A percentile compares a stretch with the other conserved stretches of the same genome.
phyloP scores from a whole-genome alignment of 2,113 vertebrate genomes.

The Dicentrarchus labrax region DNA sequence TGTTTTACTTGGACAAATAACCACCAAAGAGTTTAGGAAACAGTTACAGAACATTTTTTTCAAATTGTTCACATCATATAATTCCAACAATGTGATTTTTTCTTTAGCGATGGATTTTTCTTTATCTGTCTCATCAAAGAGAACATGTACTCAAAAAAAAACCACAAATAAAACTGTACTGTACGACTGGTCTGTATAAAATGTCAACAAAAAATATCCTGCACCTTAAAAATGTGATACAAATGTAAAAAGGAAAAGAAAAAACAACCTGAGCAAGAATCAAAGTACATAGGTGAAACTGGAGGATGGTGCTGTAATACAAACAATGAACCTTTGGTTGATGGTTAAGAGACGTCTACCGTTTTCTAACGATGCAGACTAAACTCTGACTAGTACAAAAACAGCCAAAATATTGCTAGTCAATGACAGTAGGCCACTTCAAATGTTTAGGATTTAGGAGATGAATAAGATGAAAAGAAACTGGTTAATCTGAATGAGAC shows the following conservation, averaged over 20 bases:
- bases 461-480: background rate
- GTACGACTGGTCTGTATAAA: constrained; percentile 23
- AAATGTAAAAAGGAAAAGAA: constrained; percentile 10
- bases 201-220: constrained; percentile 18
- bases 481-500: constrained; percentile 22
- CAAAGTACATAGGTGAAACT: constrained; percentile 11
- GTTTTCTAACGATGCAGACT: background rate
- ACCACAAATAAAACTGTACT: background rate
- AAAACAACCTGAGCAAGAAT: constrained; percentile 61
- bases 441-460: constrained; percentile 10
- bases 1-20: constrained; percentile 41
- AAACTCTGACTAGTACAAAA: constrained; percentile 14
- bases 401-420: background rate
- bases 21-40: constrained; percentile 4
- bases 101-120: background rate
- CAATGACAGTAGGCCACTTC: constrained; percentile 13
- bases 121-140: constrained; percentile 1
- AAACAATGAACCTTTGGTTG: background rate
- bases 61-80: background rate
- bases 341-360: constrained; percentile 4
- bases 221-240: constrained; percentile 35
- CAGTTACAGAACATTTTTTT: background rate
- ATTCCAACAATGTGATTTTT: background rate
- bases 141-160: background rate
- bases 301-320: background rate